Evolutionary conservation across 35 echinoderm and acorn worm genomes (phyloP), one percentile per base, ranked within the genome.

Genomic region (Apostichopus japonicus): DNA sequence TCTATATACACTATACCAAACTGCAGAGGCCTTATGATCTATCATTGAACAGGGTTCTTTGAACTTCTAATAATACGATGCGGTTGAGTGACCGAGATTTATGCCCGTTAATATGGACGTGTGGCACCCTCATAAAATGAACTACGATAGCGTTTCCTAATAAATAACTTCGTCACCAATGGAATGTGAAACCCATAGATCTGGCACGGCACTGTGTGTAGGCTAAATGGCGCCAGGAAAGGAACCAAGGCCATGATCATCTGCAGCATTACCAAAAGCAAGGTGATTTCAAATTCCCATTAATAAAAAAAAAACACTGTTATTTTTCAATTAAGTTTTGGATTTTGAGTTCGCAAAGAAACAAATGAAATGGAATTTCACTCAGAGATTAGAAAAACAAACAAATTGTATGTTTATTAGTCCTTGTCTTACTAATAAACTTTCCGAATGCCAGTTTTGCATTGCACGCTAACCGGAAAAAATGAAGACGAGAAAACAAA

Each of bases 11-110:
- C 57, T 61, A 61, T 61, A 61, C 57, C 33, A 44, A 3, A 44
- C 33, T 44, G 57, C 57, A 11, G 57, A 10, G 57, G 57, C 57
- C 57, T 61, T 61, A 61, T n/a, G 22, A 75, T 75, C 71, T 75
- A 19, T 19, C 71, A n/a, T 75, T 75, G 71, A 75, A 14, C 17
- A 75, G 17, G 71, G 71, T 75, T 21, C 71, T 75, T 75, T 75
- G 71, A 75, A 75, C 71, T 75, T 75, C 15, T 75, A 75, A 19
- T 83, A 83, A 83, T 83, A n/a, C 51, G 24, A 83, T 55, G 51
- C 79, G 79, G 79, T 83, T 83, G 79, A 83, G 55, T 83, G 79
- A 83, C 79, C 79, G 79, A 83, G 55, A 55, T 83, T 83, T 83
- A 83, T 83, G 79, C 17, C 27, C 17, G 54, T 84, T n/a, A 84